These are phyloP conservation scores for Hippocampus abdominalis DNA, from an alignment of 2,113 vertebrate species.

Conservation along the genomic window DNA sequence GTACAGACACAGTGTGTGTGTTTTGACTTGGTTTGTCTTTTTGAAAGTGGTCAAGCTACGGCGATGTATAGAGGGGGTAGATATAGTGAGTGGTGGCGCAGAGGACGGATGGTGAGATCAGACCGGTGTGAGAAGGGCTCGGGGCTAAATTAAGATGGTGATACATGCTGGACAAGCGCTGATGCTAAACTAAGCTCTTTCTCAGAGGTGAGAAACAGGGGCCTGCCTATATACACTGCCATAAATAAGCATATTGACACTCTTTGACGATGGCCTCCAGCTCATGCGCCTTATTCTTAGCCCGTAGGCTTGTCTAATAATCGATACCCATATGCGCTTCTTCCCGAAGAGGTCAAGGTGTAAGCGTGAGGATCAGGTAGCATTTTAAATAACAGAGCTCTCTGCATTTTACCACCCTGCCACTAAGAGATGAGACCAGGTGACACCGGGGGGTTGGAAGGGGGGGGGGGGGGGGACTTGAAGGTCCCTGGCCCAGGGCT, in stretches of 20 bases:
- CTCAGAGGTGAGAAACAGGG: slow-evolving; percentile 67
- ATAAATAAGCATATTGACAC: slow-evolving; percentile 73
- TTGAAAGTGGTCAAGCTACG: slow-evolving; percentile 15
- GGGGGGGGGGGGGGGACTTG: not conserved
- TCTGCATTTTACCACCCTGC: slow-evolving; percentile 39
- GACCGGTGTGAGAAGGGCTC: slow-evolving; percentile 45
- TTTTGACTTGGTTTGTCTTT: slow-evolving; percentile 26
- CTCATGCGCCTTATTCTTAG: slow-evolving; percentile 50
- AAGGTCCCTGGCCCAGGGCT: slow-evolving; percentile 21
- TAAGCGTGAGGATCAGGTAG: slow-evolving; percentile 24
- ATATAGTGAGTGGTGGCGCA: slow-evolving; percentile 54
- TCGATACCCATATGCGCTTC: slow-evolving; percentile 36
- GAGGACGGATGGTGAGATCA: slow-evolving; percentile 54
- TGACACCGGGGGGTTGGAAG: slow-evolving; percentile 41
- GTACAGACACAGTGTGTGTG: slow-evolving; percentile 21
- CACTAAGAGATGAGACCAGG: slow-evolving; percentile 38
- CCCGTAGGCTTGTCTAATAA: slow-evolving; percentile 41
- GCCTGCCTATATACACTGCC: slow-evolving; percentile 67
- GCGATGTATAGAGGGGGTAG: slow-evolving; percentile 49
- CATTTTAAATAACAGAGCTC: slow-evolving; percentile 19
- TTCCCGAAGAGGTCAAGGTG: slow-evolving; percentile 31
- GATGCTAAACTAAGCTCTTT: slow-evolving; percentile 70
- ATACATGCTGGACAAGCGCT: slow-evolving; percentile 58
- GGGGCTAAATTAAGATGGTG: slow-evolving; percentile 61
- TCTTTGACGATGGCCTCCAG: slow-evolving; percentile 55